These are phyloP conservation scores for Anser brachyrhynchus DNA, from an alignment of 2,113 vertebrate species.

Conservation along the genomic window DNA sequence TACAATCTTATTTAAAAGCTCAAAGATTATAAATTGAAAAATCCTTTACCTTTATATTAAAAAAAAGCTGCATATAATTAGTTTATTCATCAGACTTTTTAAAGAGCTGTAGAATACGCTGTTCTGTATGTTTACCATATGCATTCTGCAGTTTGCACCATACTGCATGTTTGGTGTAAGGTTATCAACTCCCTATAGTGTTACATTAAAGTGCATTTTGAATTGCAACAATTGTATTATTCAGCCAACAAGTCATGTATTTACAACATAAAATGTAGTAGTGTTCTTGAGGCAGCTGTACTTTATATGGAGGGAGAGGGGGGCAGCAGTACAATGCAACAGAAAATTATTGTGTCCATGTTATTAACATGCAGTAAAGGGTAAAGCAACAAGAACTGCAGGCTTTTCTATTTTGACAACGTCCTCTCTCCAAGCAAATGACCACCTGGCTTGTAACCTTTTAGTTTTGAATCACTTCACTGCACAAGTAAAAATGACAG, in stretches of 20 bases:
- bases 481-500: not conserved
- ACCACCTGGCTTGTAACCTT: not conserved
- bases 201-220: not conserved
- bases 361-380: not conserved
- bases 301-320: not conserved
- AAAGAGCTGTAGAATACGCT: not conserved
- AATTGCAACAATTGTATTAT: not conserved
- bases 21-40: not conserved
- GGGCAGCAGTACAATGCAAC: not conserved
- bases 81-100: not conserved
- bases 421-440: not conserved
- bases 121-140: not conserved
- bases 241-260: not conserved
- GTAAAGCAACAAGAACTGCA: not conserved
- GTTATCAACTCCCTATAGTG: not conserved
- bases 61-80: not conserved
- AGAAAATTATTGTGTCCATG: not conserved
- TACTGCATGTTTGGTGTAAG: not conserved
- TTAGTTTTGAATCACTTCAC: not conserved
- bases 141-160: not conserved
- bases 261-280: not conserved
- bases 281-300: not conserved
- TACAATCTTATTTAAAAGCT: not conserved
- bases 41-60: not conserved
- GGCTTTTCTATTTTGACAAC: not conserved